Evolutionary conservation across 1,140 invertebrate genomes (phyloP).

Genomic region (Drosophila chauvacae): DNA sequence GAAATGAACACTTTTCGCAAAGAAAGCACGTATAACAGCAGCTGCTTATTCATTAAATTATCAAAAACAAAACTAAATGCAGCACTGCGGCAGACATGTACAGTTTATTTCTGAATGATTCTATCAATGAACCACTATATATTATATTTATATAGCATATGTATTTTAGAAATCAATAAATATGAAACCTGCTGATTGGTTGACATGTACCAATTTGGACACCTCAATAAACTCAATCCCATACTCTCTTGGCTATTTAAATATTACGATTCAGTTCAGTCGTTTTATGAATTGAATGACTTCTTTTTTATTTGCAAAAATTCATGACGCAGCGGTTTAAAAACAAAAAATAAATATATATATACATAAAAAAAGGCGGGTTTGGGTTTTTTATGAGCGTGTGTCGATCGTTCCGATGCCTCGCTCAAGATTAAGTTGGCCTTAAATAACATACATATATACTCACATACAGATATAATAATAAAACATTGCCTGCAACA

Average conservation of each 20-base stretch:
- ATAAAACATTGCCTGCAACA: slow-evolving; percentile 17
- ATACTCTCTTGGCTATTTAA: slow-evolving; percentile 1
- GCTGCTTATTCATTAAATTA: slow-evolving; percentile 17
- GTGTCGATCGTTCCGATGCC: slow-evolving; percentile 8
- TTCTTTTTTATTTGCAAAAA: slow-evolving; percentile 13
- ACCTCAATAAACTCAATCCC: slow-evolving; percentile 6
- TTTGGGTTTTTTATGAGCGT: slow-evolving; percentile 4
- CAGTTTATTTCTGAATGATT: background rate
- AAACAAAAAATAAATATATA: background rate
- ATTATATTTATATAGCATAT: no score
- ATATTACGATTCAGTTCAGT: slow-evolving; percentile 6
- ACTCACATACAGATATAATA: background rate
- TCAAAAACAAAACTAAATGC: slow-evolving; percentile 1
- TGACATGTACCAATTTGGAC: background rate
- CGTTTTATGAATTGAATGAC: slow-evolving; percentile 5
- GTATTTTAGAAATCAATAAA: background rate
- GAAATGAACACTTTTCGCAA: background rate
- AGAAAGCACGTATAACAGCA: slow-evolving; percentile 1
- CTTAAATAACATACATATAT: background rate
- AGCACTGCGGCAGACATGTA: background rate
- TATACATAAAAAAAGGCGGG: no score
- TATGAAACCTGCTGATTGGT: slow-evolving; percentile 3
- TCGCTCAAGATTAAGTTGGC: slow-evolving; percentile 11
- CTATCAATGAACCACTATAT: no score
- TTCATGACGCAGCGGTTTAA: slow-evolving; percentile 3